Percentiles rank a stretch among this genome's conserved stretches.
These are phyloP conservation scores for Archegozetes longisetosus DNA, from an alignment of 1,140 invertebrate genomes.

Conservation along the genomic window DNA sequence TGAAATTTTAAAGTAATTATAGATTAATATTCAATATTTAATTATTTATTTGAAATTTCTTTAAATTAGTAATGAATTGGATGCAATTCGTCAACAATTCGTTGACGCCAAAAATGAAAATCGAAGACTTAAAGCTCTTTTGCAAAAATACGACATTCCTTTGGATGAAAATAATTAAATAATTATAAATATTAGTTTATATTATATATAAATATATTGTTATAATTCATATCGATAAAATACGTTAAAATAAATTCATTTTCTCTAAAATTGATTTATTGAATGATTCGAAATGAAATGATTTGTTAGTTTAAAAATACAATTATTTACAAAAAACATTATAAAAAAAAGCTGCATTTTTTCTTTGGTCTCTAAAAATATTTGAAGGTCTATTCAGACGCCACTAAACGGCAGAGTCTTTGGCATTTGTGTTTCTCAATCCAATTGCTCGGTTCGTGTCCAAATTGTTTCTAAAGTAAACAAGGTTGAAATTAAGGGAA, in stretches of 20 bases:
- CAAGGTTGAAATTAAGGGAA: too few species aligned
- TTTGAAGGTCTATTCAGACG: too few species aligned
- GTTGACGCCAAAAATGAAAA: constrained; percentile 5
- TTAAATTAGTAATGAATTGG: constrained; percentile 12
- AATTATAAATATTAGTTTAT: background rate
- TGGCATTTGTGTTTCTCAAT: too few species aligned
- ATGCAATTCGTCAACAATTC: constrained; percentile 3
- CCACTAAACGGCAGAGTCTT: too few species aligned
- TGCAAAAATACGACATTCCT: constrained; percentile 8
- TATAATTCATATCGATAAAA: background rate
- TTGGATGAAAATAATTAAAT: background rate
- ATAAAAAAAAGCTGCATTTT: too few species aligned
- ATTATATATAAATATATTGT: background rate
- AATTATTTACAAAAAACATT: background rate
- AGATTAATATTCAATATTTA: background rate
- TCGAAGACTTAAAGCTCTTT: background rate
- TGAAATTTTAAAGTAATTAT: constrained; percentile 5
- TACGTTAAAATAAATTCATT: background rate
- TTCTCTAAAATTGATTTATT: background rate
- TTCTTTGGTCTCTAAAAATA: too few species aligned
- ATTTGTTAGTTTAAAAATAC: background rate
- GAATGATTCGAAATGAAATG: background rate
- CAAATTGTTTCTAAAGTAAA: too few species aligned
- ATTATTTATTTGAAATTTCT: background rate
- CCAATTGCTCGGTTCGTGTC: too few species aligned